These are phyloP conservation scores for Chascanopsetta lugubris DNA, from an alignment of 2,113 vertebrate species.

Conservation along the genomic window DNA sequence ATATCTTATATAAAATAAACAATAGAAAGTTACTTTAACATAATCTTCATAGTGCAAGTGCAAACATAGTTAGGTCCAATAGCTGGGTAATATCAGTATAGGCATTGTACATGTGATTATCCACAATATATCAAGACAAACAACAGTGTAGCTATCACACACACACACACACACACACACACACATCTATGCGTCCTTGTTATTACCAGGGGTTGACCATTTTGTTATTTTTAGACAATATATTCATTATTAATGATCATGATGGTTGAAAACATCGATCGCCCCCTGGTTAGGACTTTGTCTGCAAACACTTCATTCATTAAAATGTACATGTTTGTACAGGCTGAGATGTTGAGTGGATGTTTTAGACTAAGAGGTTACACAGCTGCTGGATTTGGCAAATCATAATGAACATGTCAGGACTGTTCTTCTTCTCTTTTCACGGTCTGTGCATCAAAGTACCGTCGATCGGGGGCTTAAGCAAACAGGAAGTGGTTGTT, in stretches of 20 bases:
- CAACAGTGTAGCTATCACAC: constrained; percentile 50
- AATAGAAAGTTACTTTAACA: constrained; percentile 50
- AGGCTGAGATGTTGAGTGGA: not conserved
- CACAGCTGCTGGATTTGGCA: constrained; percentile 29
- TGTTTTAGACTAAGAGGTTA: constrained; percentile 7
- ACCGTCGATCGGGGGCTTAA: constrained; percentile 1
- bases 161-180: too few relatives aligned
- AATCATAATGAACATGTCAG: constrained; percentile 22
- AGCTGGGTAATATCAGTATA: constrained; percentile 57
- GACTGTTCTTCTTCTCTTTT: constrained; percentile 1
- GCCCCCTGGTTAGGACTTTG: constrained; percentile 61
- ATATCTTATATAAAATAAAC: constrained; percentile 66
- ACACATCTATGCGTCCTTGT: constrained; percentile 58
- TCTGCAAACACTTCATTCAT: constrained; percentile 33
- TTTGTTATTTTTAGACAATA: too few relatives aligned
- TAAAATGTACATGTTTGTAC: constrained; percentile 2
- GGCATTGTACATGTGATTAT: constrained; percentile 41
- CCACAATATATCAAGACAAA: constrained; percentile 36
- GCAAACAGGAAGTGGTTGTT: not conserved
- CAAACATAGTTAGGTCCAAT: constrained; percentile 76
- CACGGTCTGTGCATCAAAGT: constrained; percentile 11
- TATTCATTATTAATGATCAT: too few relatives aligned
- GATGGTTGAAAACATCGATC: too few relatives aligned
- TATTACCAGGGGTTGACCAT: too few relatives aligned
- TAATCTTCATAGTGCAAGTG: constrained; percentile 71